Base-by-base conservation (phyloP, 2,888 invertebrate species). In the Thalpophila matura region DNA sequence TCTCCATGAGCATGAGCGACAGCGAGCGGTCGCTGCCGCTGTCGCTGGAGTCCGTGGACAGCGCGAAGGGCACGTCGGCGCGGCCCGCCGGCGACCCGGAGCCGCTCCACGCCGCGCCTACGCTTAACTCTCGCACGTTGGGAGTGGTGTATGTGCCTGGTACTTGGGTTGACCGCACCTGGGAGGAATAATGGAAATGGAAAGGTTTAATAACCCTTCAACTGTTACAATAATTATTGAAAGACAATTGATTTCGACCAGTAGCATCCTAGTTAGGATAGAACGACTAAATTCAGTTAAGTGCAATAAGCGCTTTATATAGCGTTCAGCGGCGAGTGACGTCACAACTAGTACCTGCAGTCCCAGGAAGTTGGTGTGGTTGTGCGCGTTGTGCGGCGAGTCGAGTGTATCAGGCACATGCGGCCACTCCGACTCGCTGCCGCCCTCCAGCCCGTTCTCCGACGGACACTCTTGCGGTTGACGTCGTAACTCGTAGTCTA, bases 11-110 rank as follows among this genome's bases (percentile, higher is more conserved):
- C 93, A 97, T 96, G 75, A 97, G 96, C 45, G 97, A 97, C 75
- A 97, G 96, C 90, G 98, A 97, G 88, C 98, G 96, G 91, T 98
- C 97, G 89, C 98, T 98, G 91, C 98, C 98, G 88, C 98, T 98
- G 92, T 99, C 99, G 62, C 98, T 99, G 65, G 98, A 98, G 93
- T 98, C 99, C 5, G 98, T 98, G 37, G 98, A 98, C 64, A 98
- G 96, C 22, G 98, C 98, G 91, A 98, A 98, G 89, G 98, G 98
- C 45, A 80, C 81, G 37, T 62, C 68, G 5, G 49, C 1, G 4
- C 53, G 94, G 5, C n/a, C 97, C 97, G 89, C 97, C 97, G 92
- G 63, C 4, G 98, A 98, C 90, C 97, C 98, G 90, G 98, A 98
- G 43, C 98, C 83, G 89, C 86, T 95, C 95, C 86, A 96, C 86